These are phyloP conservation scores for Eristalis tenax DNA, from an alignment of 2,888 invertebrate species.

Conservation along the genomic window DNA sequence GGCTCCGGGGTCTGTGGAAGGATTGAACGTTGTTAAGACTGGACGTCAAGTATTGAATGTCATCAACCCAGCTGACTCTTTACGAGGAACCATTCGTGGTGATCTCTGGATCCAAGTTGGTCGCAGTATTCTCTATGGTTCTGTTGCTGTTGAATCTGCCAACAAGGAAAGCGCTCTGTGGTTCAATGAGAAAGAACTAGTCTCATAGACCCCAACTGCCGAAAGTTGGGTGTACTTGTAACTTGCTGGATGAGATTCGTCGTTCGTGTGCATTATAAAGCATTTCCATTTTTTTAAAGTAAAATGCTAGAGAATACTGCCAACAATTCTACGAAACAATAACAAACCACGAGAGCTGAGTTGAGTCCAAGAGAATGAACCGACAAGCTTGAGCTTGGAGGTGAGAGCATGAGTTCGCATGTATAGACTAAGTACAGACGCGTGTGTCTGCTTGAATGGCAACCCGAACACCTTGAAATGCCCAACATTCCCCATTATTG, in stretches of 20 bases:
- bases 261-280: conserved; percentile 57
- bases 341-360: conserved; percentile 6
- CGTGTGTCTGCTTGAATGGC: too few relatives aligned
- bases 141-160: conserved; percentile 97
- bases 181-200: conserved; percentile 93
- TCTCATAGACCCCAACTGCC: conserved; percentile 91
- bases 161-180: conserved; percentile 97
- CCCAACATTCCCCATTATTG: too few relatives aligned
- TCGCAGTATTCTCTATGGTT: conserved; percentile 98
- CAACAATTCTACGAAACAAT: conserved; percentile 15
- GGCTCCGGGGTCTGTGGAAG: conserved; percentile 98
- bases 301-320: conserved; percentile 27
- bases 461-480: too few relatives aligned
- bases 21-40: conserved; percentile 95
- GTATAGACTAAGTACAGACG: too few relatives aligned
- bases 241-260: conserved; percentile 35
- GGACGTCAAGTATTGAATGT: conserved; percentile 98
- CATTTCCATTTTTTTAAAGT: conserved; percentile 67
- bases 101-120: conserved; percentile 98
- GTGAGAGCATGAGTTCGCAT: too few relatives aligned
- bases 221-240: conserved; percentile 96
- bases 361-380: too few relatives aligned
- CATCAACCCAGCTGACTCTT: conserved; percentile 97
- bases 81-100: conserved; percentile 98
- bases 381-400: too few relatives aligned